phyloP scores from a whole-genome alignment of 2,113 vertebrate genomes.

The Burhinus bistriatus region DNA sequence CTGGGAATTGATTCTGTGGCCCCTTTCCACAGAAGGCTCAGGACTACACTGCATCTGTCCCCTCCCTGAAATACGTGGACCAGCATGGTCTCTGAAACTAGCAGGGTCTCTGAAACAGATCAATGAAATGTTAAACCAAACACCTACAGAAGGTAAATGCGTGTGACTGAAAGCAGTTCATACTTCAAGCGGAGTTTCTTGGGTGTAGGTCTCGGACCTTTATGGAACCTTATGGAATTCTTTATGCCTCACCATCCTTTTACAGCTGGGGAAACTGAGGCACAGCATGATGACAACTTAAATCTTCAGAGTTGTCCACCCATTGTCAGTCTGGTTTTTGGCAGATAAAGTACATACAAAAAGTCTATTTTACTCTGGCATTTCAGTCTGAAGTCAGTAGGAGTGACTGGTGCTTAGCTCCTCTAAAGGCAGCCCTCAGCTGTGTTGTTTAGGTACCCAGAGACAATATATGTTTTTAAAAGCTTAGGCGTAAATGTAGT shows the following conservation, averaged over 20 bases:
- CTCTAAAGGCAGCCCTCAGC: neutral
- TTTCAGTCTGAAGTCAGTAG: neutral
- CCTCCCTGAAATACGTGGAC: neutral
- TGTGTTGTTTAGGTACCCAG: neutral
- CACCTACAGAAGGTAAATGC: neutral
- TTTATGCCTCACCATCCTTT: neutral
- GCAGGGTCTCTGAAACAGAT: neutral
- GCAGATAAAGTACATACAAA: neutral
- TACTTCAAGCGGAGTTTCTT: neutral
- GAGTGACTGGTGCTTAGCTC: neutral
- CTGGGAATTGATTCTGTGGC: neutral
- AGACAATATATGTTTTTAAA: neutral
- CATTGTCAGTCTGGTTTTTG: neutral
- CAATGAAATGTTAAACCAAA: neutral
- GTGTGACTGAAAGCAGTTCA: neutral
- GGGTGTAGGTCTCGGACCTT: neutral
- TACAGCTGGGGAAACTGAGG: neutral
- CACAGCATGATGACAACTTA: rapidly evolving
- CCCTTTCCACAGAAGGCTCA: neutral
- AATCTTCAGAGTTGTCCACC: neutral
- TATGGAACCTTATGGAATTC: neutral
- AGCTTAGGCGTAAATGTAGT: neutral
- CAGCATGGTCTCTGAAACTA: neutral
- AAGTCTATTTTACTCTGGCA: neutral
- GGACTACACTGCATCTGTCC: neutral